Evolutionary conservation across 1,140 invertebrate genomes (phyloP), one percentile per base, ranked within the genome.

Genomic region (Euwallacea similis): DNA sequence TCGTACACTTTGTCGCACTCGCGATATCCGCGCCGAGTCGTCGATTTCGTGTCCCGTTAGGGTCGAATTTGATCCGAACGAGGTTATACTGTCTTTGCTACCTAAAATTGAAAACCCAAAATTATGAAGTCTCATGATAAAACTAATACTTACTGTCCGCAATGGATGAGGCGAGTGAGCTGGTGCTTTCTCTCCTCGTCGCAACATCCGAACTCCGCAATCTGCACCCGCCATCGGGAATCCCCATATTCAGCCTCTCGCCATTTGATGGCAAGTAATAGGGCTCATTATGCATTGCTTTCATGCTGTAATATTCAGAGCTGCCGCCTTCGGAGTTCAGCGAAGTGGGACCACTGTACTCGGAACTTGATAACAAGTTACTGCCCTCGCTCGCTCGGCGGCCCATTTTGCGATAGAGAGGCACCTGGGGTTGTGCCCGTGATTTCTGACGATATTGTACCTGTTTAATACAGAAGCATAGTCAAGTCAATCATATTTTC

Each of bases 1-100:
- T 76, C 94, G 92, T 74, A 91, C 88, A 76, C 91, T 94, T 79
- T 92, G 93, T 62, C 90, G 85, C 75, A 95, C 87, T 79, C 91
- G 86, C 21, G 86, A 87, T 81, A 91, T 86, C 58, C 89, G 88
- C 15, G 88, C 83, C 50, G 87, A 88, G 77, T 90, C 88, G 75
- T 90, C 88, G 15, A 86, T 83, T 73, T 88, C 88, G 75, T 87
- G 85, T 42, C 88, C 86, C 42, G 86, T 88, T 2, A 89, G 79
- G n/a, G 88, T 88, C 7, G 87, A 89, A 75, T 85, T 86, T 33
- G 88, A 89, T 74, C 88, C 88, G 77, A 85, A 88, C 4, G 87
- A 89, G 46, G 85, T 86, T 16, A 87, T 80, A 76, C 87, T 88
- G 78, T 88, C 87, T 79, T 88, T 89, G 78, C 86, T 88, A 60